phyloP scores from a whole-genome alignment of 2,113 vertebrate genomes.

The Oryzias javanicus region DNA sequence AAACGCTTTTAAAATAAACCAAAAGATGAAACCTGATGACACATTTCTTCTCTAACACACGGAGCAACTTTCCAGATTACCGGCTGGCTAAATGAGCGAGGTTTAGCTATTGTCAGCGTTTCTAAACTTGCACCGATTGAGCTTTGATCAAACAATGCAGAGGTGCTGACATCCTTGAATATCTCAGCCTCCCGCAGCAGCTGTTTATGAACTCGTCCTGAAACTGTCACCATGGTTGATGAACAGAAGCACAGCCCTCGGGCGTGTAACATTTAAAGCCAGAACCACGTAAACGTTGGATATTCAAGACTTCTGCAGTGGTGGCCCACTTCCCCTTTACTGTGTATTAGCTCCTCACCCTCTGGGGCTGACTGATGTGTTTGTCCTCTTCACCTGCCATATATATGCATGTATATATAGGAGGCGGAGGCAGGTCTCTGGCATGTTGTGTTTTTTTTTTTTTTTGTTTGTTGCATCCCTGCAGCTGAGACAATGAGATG shows the following conservation, averaged over 20 bases:
- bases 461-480: background rate
- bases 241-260: constrained; percentile 31
- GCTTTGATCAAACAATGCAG: constrained; percentile 62
- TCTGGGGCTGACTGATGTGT: constrained; percentile 11
- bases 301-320: constrained; percentile 14
- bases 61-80: too few relatives aligned
- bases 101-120: constrained; percentile 16
- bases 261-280: constrained; percentile 15
- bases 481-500: background rate
- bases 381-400: constrained; percentile 8
- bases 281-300: constrained; percentile 18
- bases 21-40: too few relatives aligned
- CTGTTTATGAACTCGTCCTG: constrained; percentile 59
- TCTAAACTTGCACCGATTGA: constrained; percentile 23
- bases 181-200: constrained; percentile 30
- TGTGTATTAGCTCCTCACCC: background rate
- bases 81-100: constrained; percentile 36
- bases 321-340: background rate
- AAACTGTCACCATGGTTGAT: constrained; percentile 57
- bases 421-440: constrained; percentile 16
- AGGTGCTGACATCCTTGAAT: constrained; percentile 46
- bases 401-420: constrained; percentile 8
- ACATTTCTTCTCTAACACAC: constrained; percentile 41
- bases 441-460: constrained; percentile 27
- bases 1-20: too few relatives aligned